Conservation (phyloP, 2,888 invertebrate genomes). For the Syrista parreyssii region DNA sequence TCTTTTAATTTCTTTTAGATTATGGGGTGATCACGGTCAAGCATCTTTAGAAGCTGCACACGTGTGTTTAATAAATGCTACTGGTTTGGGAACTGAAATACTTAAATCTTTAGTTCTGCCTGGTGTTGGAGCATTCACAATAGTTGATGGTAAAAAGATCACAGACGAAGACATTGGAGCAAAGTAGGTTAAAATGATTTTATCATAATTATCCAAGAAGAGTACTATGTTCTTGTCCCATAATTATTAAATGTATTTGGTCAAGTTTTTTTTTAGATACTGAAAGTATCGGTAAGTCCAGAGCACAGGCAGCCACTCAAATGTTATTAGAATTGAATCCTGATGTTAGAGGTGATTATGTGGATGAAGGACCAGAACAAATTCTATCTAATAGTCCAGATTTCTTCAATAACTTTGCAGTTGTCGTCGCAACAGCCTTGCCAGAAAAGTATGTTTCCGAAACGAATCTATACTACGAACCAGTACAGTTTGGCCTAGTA, state of each 20-base stretch:
- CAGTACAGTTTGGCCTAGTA: neutral
- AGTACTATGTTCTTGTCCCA: neutral
- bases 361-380: slow-evolving; percentile 89
- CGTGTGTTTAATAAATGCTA: slow-evolving; percentile 94
- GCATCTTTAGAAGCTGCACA: slow-evolving; percentile 86
- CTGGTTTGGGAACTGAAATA: slow-evolving; percentile 93
- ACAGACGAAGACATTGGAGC: slow-evolving; percentile 93
- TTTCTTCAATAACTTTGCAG: slow-evolving; percentile 87
- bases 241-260: neutral
- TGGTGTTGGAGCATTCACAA: slow-evolving; percentile 91
- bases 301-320: slow-evolving; percentile 86
- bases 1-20: slow-evolving; percentile 66
- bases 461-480: neutral
- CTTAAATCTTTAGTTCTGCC: slow-evolving; percentile 95
- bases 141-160: slow-evolving; percentile 89
- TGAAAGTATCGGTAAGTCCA: slow-evolving; percentile 82
- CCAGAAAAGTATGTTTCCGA: slow-evolving; percentile 73
- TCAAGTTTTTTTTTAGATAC: slow-evolving; percentile 86
- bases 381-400: slow-evolving; percentile 86
- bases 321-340: slow-evolving; percentile 90
- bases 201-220: neutral
- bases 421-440: slow-evolving; percentile 86
- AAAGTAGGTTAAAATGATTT: slow-evolving; percentile 73
- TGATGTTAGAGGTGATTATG: slow-evolving; percentile 92
- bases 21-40: slow-evolving; percentile 99